Evolutionary conservation across 1,140 invertebrate species (phyloP).

Genomic region (Saxidomus purpurata): DNA sequence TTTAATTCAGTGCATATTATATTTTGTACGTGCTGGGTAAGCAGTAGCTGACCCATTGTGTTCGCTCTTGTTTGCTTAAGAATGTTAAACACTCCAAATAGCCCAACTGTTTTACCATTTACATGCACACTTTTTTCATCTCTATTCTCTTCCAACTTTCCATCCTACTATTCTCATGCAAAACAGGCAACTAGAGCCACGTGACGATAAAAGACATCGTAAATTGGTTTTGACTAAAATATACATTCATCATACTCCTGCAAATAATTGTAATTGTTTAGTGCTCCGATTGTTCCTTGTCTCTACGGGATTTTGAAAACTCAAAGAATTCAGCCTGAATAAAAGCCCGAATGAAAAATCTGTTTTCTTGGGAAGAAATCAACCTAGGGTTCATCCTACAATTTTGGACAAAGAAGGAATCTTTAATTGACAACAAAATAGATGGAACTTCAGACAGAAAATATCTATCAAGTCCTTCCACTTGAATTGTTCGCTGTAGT

Average conservation of each 20-base stretch:
- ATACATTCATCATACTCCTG: conserved; percentile 60
- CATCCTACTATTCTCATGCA: conserved; percentile 41
- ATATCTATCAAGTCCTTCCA: conserved; percentile 60
- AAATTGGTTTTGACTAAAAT: conserved; percentile 68
- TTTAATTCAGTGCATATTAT: too few relatives aligned
- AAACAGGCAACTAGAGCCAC: conserved; percentile 39
- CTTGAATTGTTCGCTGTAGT: conserved; percentile 58
- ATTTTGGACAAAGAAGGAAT: conserved; percentile 61
- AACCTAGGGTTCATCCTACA: conserved; percentile 65
- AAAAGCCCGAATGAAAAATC: conserved; percentile 63
- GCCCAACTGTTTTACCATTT: conserved; percentile 18
- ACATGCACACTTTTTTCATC: not conserved
- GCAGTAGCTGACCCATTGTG: not conserved
- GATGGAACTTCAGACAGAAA: conserved; percentile 66
- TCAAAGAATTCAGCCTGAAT: conserved; percentile 62
- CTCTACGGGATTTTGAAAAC: conserved; percentile 37
- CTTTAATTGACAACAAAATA: conserved; percentile 68
- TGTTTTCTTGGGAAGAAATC: conserved; percentile 66
- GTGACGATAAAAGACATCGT: conserved; percentile 57
- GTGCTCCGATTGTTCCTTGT: conserved; percentile 52
- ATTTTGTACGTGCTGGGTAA: too few relatives aligned
- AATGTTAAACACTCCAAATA: not conserved
- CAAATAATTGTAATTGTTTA: conserved; percentile 69
- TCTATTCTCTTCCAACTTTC: not conserved
- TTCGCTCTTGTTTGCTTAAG: not conserved